phyloP scores from a whole-genome alignment of 2,888 invertebrate genomes.

The Nymphalis polychloros region DNA sequence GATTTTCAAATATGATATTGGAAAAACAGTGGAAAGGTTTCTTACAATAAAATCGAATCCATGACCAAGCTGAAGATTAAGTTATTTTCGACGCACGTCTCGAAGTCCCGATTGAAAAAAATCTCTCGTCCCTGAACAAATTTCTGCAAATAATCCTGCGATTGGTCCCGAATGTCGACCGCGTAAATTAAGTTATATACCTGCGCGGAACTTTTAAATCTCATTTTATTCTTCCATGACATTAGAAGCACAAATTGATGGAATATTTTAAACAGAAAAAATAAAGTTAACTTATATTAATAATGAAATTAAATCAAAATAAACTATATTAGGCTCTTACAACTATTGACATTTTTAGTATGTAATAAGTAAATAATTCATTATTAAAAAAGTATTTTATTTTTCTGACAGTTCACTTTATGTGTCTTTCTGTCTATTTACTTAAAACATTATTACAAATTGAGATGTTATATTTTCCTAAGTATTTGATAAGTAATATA shows the following conservation, averaged over 20 bases:
- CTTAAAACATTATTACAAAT: too few relatives aligned
- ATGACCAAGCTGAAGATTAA: slow-evolving; percentile 41
- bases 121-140: slow-evolving; percentile 61
- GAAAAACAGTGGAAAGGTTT: slow-evolving; percentile 26
- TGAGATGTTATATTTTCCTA: too few relatives aligned
- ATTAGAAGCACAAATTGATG: slow-evolving; percentile 2
- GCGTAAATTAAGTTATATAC: slow-evolving; percentile 69
- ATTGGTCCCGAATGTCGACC: slow-evolving; percentile 57
- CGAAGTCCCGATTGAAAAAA: slow-evolving; percentile 54
- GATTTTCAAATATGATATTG: not conserved
- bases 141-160: slow-evolving; percentile 59
- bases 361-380: too few relatives aligned
- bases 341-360: too few relatives aligned
- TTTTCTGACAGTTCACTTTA: too few relatives aligned
- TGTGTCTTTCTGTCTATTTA: too few relatives aligned
- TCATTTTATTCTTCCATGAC: slow-evolving; percentile 31
- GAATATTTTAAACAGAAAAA: not conserved
- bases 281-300: not conserved
- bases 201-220: slow-evolving; percentile 46
- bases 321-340: too few relatives aligned
- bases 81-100: slow-evolving; percentile 62
- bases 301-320: too few relatives aligned
- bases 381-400: too few relatives aligned
- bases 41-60: slow-evolving; percentile 47
- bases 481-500: too few relatives aligned